Base-by-base conservation (phyloP, 2,888 invertebrate species). In the Drosophila paramelanica region DNA sequence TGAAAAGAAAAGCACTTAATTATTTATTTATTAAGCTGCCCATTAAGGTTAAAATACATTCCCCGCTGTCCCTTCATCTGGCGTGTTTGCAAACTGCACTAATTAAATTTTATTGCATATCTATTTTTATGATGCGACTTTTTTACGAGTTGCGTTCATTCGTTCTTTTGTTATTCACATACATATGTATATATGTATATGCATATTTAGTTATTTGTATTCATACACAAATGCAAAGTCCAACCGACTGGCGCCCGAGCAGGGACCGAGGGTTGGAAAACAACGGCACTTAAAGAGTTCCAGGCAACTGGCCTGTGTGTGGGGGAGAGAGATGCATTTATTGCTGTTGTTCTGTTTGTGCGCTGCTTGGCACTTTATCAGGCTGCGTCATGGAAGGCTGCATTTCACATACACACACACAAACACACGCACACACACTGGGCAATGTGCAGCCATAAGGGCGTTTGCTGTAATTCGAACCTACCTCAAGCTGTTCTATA, bases 401-500 rank as follows among this genome's bases (percentile, higher is more conserved):
- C 81, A 77, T 56, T 60, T 55, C 47, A 80, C 67, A 50, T 17
- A 60, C 42, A 73, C 53, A 17, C 50, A 50, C 38, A 49, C 31
- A 55, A 49, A 59, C 10, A 41, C 31, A 55, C 52, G 59, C 10
- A 41, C n/a, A 41, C 1, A 46, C 8, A 42, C 56, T 43, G 10
- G 38, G 49, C 64, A 51, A 38, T 59, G 60, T 60, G 67, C 59
- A 64, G 33, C 36, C 46, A 60, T 73, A 61, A 69, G 68, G 74
- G 75, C 77, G 60, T 67, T 45, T 77, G 64, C 31, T 80, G 78
- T 70, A 76, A 79, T 75, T 76, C 50, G 79, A 85, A 85, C 85
- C 85, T 85, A 89, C 85, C 85, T 85, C 85, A 85, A 85, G 81
- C 65, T 75, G 71, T 85, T 89, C 89, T 89, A 87, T 87, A 87